Evolutionary conservation across 2,888 invertebrate genomes (phyloP).

Genomic region (Bhutanitis thaidina): DNA sequence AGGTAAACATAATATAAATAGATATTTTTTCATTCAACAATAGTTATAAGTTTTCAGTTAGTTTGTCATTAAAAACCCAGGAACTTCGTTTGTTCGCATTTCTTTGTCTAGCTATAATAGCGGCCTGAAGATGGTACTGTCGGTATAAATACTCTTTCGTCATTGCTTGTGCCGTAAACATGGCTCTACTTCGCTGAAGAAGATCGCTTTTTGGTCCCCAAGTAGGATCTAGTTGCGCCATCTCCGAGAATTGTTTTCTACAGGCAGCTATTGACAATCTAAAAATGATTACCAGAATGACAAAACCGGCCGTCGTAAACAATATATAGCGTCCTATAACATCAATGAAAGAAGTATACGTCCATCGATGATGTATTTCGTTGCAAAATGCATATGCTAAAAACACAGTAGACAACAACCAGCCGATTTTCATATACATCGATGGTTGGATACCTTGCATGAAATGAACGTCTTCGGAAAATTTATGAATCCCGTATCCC

Average conservation of each 20-base stretch:
- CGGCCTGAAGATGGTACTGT: slow-evolving; percentile 67
- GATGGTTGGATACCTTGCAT: slow-evolving; percentile 64
- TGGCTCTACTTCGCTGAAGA: slow-evolving; percentile 59
- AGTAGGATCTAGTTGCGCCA: slow-evolving; percentile 37
- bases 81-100: slow-evolving; percentile 35
- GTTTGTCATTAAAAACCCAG: not conserved
- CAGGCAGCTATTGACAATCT: slow-evolving; percentile 37
- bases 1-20: too few species aligned
- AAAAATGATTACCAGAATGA: slow-evolving; percentile 22
- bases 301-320: slow-evolving; percentile 11
- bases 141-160: slow-evolving; percentile 74
- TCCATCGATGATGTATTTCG: slow-evolving; percentile 31
- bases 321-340: slow-evolving; percentile 29
- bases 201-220: slow-evolving; percentile 63
- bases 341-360: slow-evolving; percentile 1
- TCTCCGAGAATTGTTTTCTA: slow-evolving; percentile 32
- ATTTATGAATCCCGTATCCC: slow-evolving; percentile 57
- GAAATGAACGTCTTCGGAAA: slow-evolving; percentile 69
- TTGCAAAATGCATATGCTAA: slow-evolving; percentile 38
- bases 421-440: slow-evolving; percentile 45
- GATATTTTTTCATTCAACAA: slow-evolving; percentile 19
- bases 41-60: not conserved
- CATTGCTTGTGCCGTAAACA: slow-evolving; percentile 74
- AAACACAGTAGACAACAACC: slow-evolving; percentile 39
- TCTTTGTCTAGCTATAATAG: slow-evolving; percentile 51